These are phyloP conservation scores for Platycheirus albimanus DNA, from an alignment of 2,888 invertebrate genomes.

Conservation along the genomic window DNA sequence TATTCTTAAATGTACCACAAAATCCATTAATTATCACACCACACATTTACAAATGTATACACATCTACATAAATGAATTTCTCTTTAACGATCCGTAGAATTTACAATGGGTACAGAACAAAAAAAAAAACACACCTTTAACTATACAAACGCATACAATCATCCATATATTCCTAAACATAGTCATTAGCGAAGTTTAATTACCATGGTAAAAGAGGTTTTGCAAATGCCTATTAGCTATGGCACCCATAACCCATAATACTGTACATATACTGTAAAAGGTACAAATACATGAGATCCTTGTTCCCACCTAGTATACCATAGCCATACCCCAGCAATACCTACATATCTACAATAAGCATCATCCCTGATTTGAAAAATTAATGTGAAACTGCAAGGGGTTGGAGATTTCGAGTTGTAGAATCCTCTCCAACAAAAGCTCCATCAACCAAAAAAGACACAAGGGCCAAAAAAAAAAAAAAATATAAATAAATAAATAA, in stretches of 20 bases:
- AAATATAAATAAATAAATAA: neutral
- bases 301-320: neutral
- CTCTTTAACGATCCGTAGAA: slow-evolving; percentile 37
- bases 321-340: no score
- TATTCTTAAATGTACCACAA: slow-evolving; percentile 27
- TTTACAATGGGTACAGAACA: slow-evolving; percentile 21
- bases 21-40: slow-evolving; percentile 49
- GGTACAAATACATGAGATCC: neutral
- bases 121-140: neutral
- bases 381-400: slow-evolving; percentile 27
- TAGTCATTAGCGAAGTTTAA: slow-evolving; percentile 60
- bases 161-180: slow-evolving; percentile 30
- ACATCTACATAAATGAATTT: slow-evolving; percentile 23
- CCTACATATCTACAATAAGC: slow-evolving; percentile 6
- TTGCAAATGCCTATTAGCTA: slow-evolving; percentile 37
- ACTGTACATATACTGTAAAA: neutral
- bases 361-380: slow-evolving; percentile 49
- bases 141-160: slow-evolving; percentile 13
- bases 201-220: slow-evolving; percentile 45
- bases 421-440: no score
- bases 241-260: slow-evolving; percentile 15
- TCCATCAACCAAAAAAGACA: neutral
- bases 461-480: slow-evolving; percentile 20
- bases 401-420: slow-evolving; percentile 20
- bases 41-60: neutral